Base-by-base conservation (phyloP, 1,140 invertebrate species). In the Daktulosphaira vitifoliae region DNA sequence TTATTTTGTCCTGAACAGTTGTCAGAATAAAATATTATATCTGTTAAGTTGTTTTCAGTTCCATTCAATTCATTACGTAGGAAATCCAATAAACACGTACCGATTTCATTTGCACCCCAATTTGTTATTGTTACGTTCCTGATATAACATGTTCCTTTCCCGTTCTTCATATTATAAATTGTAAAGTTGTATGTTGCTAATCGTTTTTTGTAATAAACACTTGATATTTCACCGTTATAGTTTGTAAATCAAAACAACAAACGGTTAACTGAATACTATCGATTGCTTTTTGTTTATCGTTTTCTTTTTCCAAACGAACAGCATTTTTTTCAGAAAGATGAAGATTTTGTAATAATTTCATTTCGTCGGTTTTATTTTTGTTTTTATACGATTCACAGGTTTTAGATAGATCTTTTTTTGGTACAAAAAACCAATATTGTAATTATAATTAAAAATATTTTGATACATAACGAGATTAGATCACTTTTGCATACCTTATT, bases 171-270 rank as follows among this genome's bases (percentile, higher is more conserved):
- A 44, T 44, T 44, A 44, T 44, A 44, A 44, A 44, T 39, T 6
- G 46, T 68, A 39, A 68, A 53, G 15, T 68, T 68, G 37, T 68
- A 68, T 16, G 62, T 56, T 38, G 49, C 20, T 44, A 68, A 52
- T 33, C 65, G 65, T 39, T 37, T 29, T 51, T 68, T 68, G 49
- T 68, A 68, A 38, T 53, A 68, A 39, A 65, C 50, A 15, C 42
- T 51, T 15, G 66, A 68, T n/a, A 68, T 52, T n/a, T 66, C 33
- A 39, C 33, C 23, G 52, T 23, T 38, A 68, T 44, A 42, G 18
- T 22, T 52, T 68, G 66, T 16, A 68, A 53, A 44, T 68, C 66
- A 46, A 68, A 62, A n/a, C n/a, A n/a, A 65, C 26, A 37, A 26
- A 42, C 26, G 22, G 48, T 49, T 23, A 2, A 13, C 22, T 68